Evolutionary conservation across 1,140 invertebrate species (phyloP).

Genomic region (Calosoma granatense): DNA sequence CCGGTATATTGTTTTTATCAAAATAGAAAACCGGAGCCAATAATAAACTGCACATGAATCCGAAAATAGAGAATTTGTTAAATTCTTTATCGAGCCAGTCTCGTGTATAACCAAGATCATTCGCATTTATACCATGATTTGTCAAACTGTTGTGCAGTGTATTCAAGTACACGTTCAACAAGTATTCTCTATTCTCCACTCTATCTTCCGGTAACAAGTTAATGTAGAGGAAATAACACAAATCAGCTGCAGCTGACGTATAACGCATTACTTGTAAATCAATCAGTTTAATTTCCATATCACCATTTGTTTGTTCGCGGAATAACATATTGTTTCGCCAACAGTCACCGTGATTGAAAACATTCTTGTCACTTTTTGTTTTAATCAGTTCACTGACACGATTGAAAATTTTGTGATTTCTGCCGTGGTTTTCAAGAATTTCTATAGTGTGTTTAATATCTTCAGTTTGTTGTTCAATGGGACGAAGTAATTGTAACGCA

Average conservation of each 20-base stretch:
- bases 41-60: background rate
- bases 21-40: background rate
- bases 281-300: background rate
- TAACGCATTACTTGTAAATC: background rate
- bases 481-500: background rate
- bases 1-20: background rate
- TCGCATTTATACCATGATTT: background rate
- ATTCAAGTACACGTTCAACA: background rate
- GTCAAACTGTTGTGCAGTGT: background rate
- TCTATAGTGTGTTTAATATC: background rate
- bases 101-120: background rate
- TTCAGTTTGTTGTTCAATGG: background rate
- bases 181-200: background rate
- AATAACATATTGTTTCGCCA: background rate
- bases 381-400: background rate
- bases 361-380: background rate
- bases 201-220: background rate
- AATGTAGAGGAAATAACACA: background rate
- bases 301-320: background rate
- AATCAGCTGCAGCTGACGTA: background rate
- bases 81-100: background rate
- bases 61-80: background rate
- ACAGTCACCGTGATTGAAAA: conserved; percentile 2
- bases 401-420: background rate
- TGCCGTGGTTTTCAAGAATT: background rate